Conservation (phyloP, 2,113 vertebrate species). For the Silurus glanis region DNA sequence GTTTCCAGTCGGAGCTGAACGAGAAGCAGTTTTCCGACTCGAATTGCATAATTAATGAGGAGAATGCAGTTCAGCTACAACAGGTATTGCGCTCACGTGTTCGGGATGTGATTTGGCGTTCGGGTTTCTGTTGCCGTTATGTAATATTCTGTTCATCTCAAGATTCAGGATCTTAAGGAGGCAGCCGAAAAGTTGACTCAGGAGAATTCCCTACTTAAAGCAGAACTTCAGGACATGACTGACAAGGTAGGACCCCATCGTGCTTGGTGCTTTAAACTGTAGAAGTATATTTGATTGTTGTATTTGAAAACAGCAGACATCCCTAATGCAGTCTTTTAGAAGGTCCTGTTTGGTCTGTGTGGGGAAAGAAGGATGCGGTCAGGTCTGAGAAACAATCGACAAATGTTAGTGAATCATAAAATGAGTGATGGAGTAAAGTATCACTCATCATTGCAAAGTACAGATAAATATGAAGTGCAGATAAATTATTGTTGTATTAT, state of each 20-base stretch:
- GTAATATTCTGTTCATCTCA: neutral
- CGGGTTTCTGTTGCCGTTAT: neutral
- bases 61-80: neutral
- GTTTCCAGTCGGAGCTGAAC: slow-evolving; percentile 16
- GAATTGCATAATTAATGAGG: neutral
- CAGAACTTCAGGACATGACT: slow-evolving; percentile 27
- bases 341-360: neutral
- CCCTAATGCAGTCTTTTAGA: neutral
- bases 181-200: slow-evolving; percentile 7
- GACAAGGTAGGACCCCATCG: slow-evolving; percentile 18
- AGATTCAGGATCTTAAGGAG: slow-evolving; percentile 31
- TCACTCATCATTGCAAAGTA: no score
- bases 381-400: neutral
- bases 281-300: neutral
- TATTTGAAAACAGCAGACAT: neutral
- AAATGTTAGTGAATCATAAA: neutral
- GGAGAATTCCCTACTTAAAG: slow-evolving; percentile 16
- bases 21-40: neutral
- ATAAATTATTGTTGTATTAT: no score
- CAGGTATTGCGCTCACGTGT: neutral
- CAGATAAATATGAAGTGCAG: no score
- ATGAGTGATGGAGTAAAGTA: no score
- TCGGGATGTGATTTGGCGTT: no score
- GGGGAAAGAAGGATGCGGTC: neutral
- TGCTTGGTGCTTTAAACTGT: neutral